Percentiles rank a stretch among this genome's conserved stretches.
Conservation (phyloP, 2,113 vertebrate genomes). For the Alosa alosa region DNA sequence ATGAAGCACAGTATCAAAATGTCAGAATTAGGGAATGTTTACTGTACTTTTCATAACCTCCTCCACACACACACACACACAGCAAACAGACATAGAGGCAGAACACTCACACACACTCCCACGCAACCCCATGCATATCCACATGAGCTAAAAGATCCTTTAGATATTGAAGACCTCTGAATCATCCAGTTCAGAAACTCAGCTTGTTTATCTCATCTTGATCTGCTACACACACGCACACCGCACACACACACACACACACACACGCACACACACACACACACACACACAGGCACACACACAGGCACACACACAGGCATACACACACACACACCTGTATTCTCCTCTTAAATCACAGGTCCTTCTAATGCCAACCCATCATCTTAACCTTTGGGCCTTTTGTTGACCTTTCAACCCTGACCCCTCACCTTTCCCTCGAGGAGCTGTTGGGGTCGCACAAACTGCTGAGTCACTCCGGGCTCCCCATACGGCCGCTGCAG, state of each 20-base stretch:
- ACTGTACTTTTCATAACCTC: no score
- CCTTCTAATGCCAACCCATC: no score
- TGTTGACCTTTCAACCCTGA: not conserved
- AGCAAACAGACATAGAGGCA: no score
- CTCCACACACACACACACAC: no score
- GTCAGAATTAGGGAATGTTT: no score
- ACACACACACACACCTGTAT: not conserved
- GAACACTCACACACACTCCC: no score
- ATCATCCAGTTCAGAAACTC: no score
- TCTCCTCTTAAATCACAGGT: not conserved
- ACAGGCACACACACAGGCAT: not conserved
- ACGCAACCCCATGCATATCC: no score
- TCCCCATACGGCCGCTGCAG: constrained; percentile 68
- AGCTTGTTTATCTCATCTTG: no score
- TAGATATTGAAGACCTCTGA: no score
- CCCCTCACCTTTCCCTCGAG: constrained; percentile 84
- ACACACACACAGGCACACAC: not conserved
- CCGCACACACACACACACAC: not conserved
- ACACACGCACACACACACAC: not conserved
- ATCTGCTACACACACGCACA: not conserved
- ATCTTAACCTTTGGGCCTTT: not conserved
- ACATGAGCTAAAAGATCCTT: no score
- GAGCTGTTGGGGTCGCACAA: constrained; percentile 82
- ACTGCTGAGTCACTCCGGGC: constrained; percentile 79
- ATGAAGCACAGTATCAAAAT: no score